Evolutionary conservation across 2,888 invertebrate genomes (phyloP), one percentile per base, ranked within the genome.

Genomic region (Xanthia icteritia): DNA sequence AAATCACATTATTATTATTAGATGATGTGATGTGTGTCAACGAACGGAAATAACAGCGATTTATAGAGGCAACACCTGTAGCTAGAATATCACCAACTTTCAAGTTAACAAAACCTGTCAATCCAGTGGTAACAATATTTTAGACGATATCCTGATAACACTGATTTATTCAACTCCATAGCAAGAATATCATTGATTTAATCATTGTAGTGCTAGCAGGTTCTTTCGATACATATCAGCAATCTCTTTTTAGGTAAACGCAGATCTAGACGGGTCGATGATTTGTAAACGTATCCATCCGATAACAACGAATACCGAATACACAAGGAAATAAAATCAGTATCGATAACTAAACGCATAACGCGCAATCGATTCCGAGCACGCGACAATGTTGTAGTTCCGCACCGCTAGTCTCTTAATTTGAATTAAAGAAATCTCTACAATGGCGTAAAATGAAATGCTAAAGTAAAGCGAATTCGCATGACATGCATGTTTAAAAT

Each of bases 281-380:
- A 64, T 61, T 78, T 65, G 60, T 51, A 75, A 69, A 72, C 20
- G 58, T 73, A 66, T 71, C n/a, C 63, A 66, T 71, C n/a, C 63
- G 73, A 73, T 71, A 67, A 51, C 31, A 54, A 36, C 60, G 27
- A 71, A 74, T 70, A 15, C 45, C 63, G 27, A 71, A 74, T 70
- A 15, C 39, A 67, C 48, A 63, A 56, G 81, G 67, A 77, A 77
- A 61, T 67, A 71, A 63, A 76, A 54, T 48, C 6, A 1, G 23
- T 69, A 72, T 51, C 73, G 70, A 67, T 63, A 58, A 54, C 36
- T 60, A 65, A 54, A 73, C 31, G 51, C n/a, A 20, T 54, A 36
- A 51, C n/a, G 1, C 8, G 36, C 80, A 76, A 77, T 77, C 75
- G 64, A 81, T 82, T 79, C 58, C 17, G 56, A 77, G 48, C 73